These are phyloP conservation scores for Syngnathus acus DNA, from an alignment of 2,797 vertebrate species.

Conservation along the genomic window DNA sequence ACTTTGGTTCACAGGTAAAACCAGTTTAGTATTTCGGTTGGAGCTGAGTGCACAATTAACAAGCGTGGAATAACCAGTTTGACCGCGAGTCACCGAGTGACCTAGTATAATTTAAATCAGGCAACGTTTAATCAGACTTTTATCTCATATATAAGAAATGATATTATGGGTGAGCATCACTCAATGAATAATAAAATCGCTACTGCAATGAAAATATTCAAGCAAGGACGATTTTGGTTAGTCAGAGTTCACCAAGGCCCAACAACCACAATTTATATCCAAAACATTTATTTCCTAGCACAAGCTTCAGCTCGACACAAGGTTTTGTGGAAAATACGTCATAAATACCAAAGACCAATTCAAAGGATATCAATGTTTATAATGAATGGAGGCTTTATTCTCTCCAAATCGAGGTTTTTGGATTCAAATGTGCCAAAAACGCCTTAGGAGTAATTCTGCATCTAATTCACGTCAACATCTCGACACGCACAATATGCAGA, in stretches of 20 bases:
- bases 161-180: neutral
- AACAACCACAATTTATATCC: neutral
- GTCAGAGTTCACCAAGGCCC: no score
- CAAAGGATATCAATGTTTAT: neutral
- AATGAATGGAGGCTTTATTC: neutral
- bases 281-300: neutral
- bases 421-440: neutral
- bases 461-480: neutral
- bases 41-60: constrained; percentile 7
- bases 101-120: neutral
- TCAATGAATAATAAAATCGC: no score
- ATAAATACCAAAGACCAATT: neutral
- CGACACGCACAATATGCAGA: neutral
- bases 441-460: neutral
- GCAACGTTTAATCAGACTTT: neutral
- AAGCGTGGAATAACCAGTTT: constrained; percentile 40
- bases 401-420: neutral
- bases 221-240: neutral
- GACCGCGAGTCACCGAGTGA: constrained; percentile 4
- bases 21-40: constrained; percentile 28
- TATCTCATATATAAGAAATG: neutral
- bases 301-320: neutral
- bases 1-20: constrained; percentile 23
- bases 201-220: no score
- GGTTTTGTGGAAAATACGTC: neutral